Conservation (phyloP, 2,888 invertebrate species). For the Sericinus montela region DNA sequence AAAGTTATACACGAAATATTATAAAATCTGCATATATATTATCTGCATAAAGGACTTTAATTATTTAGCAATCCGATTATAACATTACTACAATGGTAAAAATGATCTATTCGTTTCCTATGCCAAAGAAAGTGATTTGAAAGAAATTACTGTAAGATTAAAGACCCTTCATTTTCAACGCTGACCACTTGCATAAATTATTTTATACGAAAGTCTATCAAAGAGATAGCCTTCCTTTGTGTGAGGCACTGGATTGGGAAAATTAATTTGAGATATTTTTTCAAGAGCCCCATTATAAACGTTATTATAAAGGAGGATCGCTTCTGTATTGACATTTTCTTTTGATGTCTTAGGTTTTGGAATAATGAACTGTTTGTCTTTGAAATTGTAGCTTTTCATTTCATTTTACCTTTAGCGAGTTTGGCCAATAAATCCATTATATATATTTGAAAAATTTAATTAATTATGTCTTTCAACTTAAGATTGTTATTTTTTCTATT, state of each 20-base stretch:
- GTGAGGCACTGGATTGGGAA: slow-evolving; percentile 53
- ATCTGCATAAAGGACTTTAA: no score
- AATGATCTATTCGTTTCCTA: slow-evolving; percentile 3
- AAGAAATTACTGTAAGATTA: slow-evolving; percentile 62
- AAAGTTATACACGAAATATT: no score
- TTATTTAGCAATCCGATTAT: no score
- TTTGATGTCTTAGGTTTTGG: slow-evolving; percentile 55
- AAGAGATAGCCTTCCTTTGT: slow-evolving; percentile 60
- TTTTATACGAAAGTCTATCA: slow-evolving; percentile 59
- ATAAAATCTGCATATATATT: no score
- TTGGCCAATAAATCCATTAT: slow-evolving; percentile 25
- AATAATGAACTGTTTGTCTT: slow-evolving; percentile 68
- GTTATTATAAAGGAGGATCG: slow-evolving; percentile 36
- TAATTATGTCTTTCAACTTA: no score
- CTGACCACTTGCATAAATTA: slow-evolving; percentile 78
- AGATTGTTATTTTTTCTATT: no score
- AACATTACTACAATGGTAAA: no score
- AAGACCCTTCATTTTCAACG: slow-evolving; percentile 43
- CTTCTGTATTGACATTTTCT: slow-evolving; percentile 55
- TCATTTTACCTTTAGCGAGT: slow-evolving; percentile 29
- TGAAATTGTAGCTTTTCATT: slow-evolving; percentile 47
- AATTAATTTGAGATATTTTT: slow-evolving; percentile 67
- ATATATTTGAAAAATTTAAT: neutral
- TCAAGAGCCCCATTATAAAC: slow-evolving; percentile 40
- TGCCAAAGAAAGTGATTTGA: slow-evolving; percentile 10